Base-by-base conservation (phyloP, 1,140 invertebrate genomes). In the Anoplophora glabripennis region DNA sequence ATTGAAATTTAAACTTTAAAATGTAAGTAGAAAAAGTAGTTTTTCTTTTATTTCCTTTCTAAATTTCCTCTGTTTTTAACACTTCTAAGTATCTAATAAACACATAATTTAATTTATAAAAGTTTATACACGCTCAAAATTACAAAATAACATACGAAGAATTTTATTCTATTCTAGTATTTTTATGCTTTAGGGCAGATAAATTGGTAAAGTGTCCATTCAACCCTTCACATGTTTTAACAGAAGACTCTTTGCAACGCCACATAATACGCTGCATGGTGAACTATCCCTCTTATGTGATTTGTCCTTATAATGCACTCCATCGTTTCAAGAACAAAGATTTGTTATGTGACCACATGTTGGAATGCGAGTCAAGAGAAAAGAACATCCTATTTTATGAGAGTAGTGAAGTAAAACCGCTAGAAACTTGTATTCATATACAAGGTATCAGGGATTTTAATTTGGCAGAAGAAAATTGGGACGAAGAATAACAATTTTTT, bases 191-290 rank as follows among this genome's bases (percentile, higher is more conserved):
- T 33, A 49, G 47, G 61, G n/a, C 54, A 8, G 28, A 61, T 12
- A 53, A 49, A 37, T 18, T 52, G 11, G 61, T 59, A 14, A 45
- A 34, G 7, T 69, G 67, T 17, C 67, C 67, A 15, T 69, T 67
- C 21, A 67, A 69, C 53, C 21, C 54, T 7, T 28, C 47, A 11
- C 68, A 70, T 46, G 41, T 63, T 9, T 56, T 70, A 49, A 9
- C 49, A 4, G 48, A 64, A 33, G 36, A 34, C 40, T 46, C 45
- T 28, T 37, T 70, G 10, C 65, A 70, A 57, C 38, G 53, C 10
- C 68, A 70, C 46, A 61, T 70, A 7, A 59, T 70, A 15, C 55
- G 44, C 8, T 68, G 68, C 28, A 64, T 62, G 64, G 58, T 58
- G 4, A 67, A 70, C 28, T 68, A 70, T 45, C 66, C 66, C 0